Evolutionary conservation across 2,888 invertebrate species (phyloP).

Genomic region (Hartigia nigra): DNA sequence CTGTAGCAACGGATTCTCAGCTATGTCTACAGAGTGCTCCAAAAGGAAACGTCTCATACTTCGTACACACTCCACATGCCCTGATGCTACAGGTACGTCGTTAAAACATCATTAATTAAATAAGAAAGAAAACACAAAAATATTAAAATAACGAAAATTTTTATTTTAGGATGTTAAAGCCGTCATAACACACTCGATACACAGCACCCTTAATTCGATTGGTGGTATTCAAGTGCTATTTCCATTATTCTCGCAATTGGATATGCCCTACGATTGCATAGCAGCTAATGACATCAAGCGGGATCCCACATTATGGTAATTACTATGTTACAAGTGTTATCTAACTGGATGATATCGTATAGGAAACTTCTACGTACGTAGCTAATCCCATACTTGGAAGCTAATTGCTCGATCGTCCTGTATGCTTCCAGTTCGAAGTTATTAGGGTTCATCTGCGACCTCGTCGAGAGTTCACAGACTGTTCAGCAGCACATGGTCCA

Average conservation of each 20-base stretch:
- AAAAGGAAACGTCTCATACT: constrained; percentile 96
- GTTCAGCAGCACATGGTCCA: constrained; percentile 99
- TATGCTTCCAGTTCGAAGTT: constrained; percentile 84
- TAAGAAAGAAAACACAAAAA: background rate
- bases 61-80: constrained; percentile 99
- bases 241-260: constrained; percentile 97
- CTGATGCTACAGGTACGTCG: constrained; percentile 92
- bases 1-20: constrained; percentile 99
- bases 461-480: constrained; percentile 96
- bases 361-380: background rate
- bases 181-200: constrained; percentile 98
- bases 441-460: constrained; percentile 95
- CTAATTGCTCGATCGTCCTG: constrained; percentile 11
- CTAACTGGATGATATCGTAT: background rate
- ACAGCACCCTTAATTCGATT: constrained; percentile 98
- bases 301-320: constrained; percentile 90
- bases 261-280: constrained; percentile 87
- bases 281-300: constrained; percentile 84
- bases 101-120: background rate
- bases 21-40: constrained; percentile 98
- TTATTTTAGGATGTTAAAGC: constrained; percentile 93
- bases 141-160: background rate
- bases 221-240: constrained; percentile 98
- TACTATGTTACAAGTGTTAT: constrained; percentile 23
- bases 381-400: background rate